These are phyloP conservation scores for Galeopterus variegatus DNA, from an alignment of 2,113 vertebrate genomes.

Conservation along the genomic window DNA sequence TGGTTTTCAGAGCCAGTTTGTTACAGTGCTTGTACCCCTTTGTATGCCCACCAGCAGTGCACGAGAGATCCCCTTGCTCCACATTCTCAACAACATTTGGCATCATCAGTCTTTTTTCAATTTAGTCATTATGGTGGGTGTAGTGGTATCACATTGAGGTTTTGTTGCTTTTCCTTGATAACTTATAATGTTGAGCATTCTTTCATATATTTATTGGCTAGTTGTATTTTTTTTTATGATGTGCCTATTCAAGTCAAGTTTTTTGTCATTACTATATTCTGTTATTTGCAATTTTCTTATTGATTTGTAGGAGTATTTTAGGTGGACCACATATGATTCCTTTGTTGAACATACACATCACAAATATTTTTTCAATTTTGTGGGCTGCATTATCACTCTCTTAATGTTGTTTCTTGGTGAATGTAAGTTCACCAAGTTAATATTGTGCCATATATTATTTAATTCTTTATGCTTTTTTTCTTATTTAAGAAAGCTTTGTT, in stretches of 20 bases:
- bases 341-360: not conserved
- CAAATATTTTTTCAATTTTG: not conserved
- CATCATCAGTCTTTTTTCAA: not conserved
- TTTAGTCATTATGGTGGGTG: not conserved
- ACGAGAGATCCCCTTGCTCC: not conserved
- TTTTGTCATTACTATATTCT: not conserved
- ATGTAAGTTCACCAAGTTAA: not conserved
- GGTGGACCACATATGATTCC: not conserved
- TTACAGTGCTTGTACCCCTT: not conserved
- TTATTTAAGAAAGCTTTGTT: not conserved
- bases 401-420: not conserved
- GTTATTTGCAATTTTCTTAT: not conserved
- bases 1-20: not conserved
- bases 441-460: not conserved
- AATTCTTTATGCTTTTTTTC: not conserved
- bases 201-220: not conserved
- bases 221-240: not conserved
- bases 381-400: not conserved
- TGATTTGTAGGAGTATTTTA: not conserved
- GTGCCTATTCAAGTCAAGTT: not conserved
- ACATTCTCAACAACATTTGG: not conserved
- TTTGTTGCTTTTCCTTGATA: not conserved
- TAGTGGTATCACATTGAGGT: not conserved
- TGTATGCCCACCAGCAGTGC: too few species aligned
- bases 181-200: not conserved